Conservation (phyloP, 2,797 vertebrate genomes). For the Channa striata region DNA sequence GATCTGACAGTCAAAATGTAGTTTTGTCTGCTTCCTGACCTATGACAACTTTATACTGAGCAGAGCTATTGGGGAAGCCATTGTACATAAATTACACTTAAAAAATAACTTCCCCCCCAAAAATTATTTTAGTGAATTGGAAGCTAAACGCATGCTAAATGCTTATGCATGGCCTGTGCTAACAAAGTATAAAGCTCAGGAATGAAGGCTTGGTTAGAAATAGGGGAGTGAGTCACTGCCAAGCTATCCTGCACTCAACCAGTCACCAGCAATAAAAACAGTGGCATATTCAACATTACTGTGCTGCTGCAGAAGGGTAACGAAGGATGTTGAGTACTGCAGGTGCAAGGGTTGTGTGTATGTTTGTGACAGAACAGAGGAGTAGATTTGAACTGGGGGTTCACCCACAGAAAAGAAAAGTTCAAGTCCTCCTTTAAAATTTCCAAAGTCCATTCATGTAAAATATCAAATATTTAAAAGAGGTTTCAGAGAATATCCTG, state of each 20-base stretch:
- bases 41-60: background rate
- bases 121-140: background rate
- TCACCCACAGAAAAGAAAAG: slow-evolving; percentile 50
- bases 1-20: background rate
- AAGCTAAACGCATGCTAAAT: background rate
- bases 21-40: slow-evolving; percentile 1
- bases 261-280: slow-evolving; percentile 64
- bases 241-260: slow-evolving; percentile 69
- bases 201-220: slow-evolving; percentile 13
- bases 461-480: slow-evolving; percentile 29
- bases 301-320: slow-evolving; percentile 33
- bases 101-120: background rate
- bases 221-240: slow-evolving; percentile 66
- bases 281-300: slow-evolving; percentile 61
- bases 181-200: slow-evolving; percentile 1
- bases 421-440: slow-evolving; percentile 8
- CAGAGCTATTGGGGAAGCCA: background rate
- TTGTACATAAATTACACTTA: no score
- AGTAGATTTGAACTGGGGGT: slow-evolving; percentile 43
- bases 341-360: slow-evolving; percentile 63
- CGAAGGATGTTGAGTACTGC: slow-evolving; percentile 61
- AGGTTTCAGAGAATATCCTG: slow-evolving; percentile 33
- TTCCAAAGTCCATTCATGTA: slow-evolving; percentile 16
- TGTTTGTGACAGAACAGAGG: slow-evolving; percentile 24
- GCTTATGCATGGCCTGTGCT: background rate